Conservation (phyloP, 2,113 vertebrate genomes). For the Furnarius figulus region DNA sequence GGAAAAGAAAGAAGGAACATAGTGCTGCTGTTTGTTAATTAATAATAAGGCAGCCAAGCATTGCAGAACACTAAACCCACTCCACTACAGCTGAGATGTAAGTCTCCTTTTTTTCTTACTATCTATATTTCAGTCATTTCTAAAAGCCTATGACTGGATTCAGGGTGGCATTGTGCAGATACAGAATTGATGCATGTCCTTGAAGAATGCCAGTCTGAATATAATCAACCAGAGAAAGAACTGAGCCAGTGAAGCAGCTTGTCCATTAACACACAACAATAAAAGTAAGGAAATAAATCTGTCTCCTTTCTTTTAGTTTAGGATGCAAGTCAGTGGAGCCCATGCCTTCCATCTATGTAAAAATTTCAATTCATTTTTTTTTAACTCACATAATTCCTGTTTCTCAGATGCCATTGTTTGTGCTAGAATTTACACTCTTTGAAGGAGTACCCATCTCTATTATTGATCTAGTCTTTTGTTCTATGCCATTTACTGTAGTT, state of each 20-base stretch:
- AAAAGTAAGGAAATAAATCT: not conserved
- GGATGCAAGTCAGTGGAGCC: not conserved
- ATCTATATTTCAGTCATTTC: constrained; percentile 21
- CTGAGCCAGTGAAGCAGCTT: not conserved
- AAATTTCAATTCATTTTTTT: not conserved
- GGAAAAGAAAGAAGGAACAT: constrained; percentile 53
- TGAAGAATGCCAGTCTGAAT: constrained; percentile 3
- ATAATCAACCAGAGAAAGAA: not conserved
- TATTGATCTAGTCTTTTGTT: not conserved
- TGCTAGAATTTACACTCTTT: not conserved
- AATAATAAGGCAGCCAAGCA: constrained; percentile 67
- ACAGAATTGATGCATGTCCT: not conserved
- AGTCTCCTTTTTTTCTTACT: not conserved
- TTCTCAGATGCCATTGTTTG: not conserved
- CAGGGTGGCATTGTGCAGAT: not conserved
- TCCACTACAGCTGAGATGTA: constrained; percentile 3
- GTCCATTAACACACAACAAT: not conserved
- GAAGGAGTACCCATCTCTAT: not conserved
- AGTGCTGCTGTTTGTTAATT: constrained; percentile 68
- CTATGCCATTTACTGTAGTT: not conserved
- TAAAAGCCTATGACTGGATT: not conserved
- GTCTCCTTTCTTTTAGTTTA: not conserved
- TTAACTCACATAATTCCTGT: not conserved
- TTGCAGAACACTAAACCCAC: constrained; percentile 18
- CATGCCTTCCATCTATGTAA: not conserved